Evolutionary conservation across 1,140 invertebrate species (phyloP), one percentile per base, ranked within the genome.

Genomic region (Aphaenogaster floridana): DNA sequence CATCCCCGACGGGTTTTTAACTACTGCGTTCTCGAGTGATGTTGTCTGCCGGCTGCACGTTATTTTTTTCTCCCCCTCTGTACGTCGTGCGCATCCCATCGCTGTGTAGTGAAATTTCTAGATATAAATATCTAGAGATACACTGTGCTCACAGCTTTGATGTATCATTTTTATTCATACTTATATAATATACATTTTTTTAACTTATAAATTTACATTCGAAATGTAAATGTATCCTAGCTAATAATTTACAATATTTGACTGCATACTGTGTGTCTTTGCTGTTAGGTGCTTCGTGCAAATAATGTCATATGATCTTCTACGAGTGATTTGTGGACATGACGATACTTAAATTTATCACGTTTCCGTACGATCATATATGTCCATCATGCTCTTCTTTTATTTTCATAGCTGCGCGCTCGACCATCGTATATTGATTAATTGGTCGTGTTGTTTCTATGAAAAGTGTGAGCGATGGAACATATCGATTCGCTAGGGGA

Each of bases 361-460:
- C 42, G 28, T 11, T 36, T n/a, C 28, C 11, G 11, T 21, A 59
- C 21, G 36, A 28, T 57, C 28, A 57, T 69, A 17, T 54, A 61
- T 57, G 48, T 83, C 68, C 21, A 50, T 84, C 54, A 63, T 15
- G 17, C n/a, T 76, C 4, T 39, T 61, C 28, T 76, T 61, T 71
- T 54, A 84, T 84, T 61, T 48, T 84, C 36, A 61, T 28, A 57
- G 54, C 17, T 48, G 6, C 0, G n/a, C n/a, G 72, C 63, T 84
- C 88, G 77, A 85, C 42, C 28, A 50, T 59, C 52, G 78, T 84
- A 57, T 39, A 50, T 89, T 52, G 88, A 90, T 90, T 89, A 90
- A 90, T 90, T 87, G 85, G 66, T 61, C 77, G 72, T 84, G 88
- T 90, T 90, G 81, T 90, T 90, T 90, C 89, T 90, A 90, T 90